These are phyloP conservation scores for Cantharis rustica DNA, from an alignment of 2,888 invertebrate genomes.

Conservation along the genomic window DNA sequence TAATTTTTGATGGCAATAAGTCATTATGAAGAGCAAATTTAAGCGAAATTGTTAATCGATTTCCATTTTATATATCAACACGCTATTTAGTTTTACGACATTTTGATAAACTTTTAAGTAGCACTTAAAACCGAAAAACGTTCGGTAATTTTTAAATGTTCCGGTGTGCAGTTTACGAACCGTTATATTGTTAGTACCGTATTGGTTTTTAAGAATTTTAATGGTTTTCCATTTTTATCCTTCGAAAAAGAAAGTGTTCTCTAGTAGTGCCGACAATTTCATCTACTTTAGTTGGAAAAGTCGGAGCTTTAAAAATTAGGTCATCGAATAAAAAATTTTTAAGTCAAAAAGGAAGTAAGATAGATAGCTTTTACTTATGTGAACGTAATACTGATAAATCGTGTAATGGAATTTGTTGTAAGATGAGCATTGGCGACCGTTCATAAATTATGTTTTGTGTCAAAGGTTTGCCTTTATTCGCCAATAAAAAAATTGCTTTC, in stretches of 20 bases:
- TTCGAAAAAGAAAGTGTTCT: not conserved
- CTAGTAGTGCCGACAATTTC: not conserved
- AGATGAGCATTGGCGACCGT: constrained; percentile 25
- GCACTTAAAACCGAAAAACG: constrained; percentile 37
- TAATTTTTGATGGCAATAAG: constrained; percentile 2
- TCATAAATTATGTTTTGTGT: constrained; percentile 32
- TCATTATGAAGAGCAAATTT: constrained; percentile 17
- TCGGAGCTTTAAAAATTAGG: constrained; percentile 1
- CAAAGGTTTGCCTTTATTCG: constrained; percentile 28
- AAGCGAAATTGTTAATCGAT: constrained; percentile 35
- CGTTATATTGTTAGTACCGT: constrained; percentile 30
- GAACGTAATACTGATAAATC: constrained; percentile 30
- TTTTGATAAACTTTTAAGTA: constrained; percentile 36
- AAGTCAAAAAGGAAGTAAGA: constrained; percentile 5
- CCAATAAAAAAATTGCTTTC: constrained; percentile 30
- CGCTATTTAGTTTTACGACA: constrained; percentile 32
- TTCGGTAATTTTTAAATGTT: constrained; percentile 34
- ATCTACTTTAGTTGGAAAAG: not conserved
- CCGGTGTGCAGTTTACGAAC: constrained; percentile 29
- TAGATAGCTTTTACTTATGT: constrained; percentile 21
- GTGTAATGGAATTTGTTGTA: constrained; percentile 28
- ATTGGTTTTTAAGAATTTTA: constrained; percentile 33
- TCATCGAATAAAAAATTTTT: not conserved
- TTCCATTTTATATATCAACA: constrained; percentile 36
- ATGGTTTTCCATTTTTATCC: constrained; percentile 11